Evolutionary conservation across 2,113 vertebrate species (phyloP).

Genomic region (Daphoenositta chrysoptera): DNA sequence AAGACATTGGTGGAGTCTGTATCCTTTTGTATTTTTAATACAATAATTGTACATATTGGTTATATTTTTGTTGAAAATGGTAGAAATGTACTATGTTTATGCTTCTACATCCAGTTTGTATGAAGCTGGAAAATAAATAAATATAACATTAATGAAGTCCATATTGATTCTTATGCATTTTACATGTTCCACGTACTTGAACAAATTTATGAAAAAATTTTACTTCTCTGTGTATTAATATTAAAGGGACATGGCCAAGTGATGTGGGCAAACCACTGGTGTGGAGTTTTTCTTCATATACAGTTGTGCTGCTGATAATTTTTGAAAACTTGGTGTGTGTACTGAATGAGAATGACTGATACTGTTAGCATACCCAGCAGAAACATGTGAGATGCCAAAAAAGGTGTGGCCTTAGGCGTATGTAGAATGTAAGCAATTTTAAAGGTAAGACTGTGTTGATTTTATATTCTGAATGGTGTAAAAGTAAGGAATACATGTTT

Average conservation of each 20-base stretch:
- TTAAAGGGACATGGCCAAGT: constrained; percentile 59
- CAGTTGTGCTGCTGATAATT: not conserved
- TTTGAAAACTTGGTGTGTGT: not conserved
- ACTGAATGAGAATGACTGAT: not conserved
- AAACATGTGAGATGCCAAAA: not conserved
- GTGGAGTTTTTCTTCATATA: constrained; percentile 53
- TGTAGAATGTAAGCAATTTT: not conserved
- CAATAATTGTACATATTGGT: constrained; percentile 99
- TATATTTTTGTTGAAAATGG: constrained; percentile 99
- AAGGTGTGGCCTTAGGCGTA: not conserved
- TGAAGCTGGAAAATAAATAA: constrained; percentile 98
- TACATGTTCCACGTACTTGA: constrained; percentile 60
- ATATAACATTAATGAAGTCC: constrained; percentile 80
- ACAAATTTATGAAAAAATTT: constrained; percentile 54
- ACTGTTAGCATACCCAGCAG: not conserved
- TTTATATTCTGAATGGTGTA: not conserved
- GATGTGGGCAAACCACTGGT: constrained; percentile 29
- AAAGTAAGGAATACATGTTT: not conserved
- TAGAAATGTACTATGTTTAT: constrained; percentile 99
- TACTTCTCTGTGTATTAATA: constrained; percentile 61
- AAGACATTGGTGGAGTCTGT: constrained; percentile 99
- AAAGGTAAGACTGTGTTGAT: not conserved
- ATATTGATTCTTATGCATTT: constrained; percentile 61
- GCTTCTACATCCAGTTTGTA: constrained; percentile 99
- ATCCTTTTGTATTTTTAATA: constrained; percentile 99